Evolutionary conservation across 1,140 invertebrate genomes (phyloP).

Genomic region (Cotesia chilonis): DNA sequence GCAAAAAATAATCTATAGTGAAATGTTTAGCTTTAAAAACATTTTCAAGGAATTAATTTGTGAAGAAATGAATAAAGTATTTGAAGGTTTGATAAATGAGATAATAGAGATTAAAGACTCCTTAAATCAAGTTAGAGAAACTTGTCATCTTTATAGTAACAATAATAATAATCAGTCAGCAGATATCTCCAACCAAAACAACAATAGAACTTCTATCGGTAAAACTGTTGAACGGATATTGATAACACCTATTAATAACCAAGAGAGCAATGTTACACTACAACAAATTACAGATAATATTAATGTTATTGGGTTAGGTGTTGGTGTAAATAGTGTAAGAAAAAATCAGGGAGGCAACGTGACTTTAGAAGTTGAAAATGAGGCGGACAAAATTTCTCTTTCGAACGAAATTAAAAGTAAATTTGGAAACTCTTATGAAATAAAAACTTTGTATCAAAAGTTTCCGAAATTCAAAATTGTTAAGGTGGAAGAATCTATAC

Average conservation of each 20-base stretch:
- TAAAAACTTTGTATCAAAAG: constrained; percentile 7
- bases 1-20: background rate
- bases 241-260: background rate
- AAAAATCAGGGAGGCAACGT: constrained; percentile 28
- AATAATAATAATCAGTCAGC: background rate
- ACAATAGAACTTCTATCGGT: background rate
- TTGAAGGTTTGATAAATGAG: background rate
- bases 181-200: background rate
- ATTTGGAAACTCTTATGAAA: constrained; percentile 21
- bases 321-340: constrained; percentile 17
- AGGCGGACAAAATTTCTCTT: constrained; percentile 11
- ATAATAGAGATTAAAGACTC: background rate
- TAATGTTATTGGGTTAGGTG: constrained; percentile 16
- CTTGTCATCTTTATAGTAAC: background rate
- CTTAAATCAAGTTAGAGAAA: background rate
- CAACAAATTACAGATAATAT: constrained; percentile 21
- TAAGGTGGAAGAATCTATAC: constrained; percentile 1
- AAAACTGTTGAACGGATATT: background rate
- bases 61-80: background rate
- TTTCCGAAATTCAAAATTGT: constrained; percentile 25
- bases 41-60: background rate
- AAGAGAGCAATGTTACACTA: constrained; percentile 8
- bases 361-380: constrained; percentile 18
- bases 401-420: constrained; percentile 13
- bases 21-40: background rate